phyloP scores from a whole-genome alignment of 2,113 vertebrate genomes.

The Clarias macrocephalus region DNA sequence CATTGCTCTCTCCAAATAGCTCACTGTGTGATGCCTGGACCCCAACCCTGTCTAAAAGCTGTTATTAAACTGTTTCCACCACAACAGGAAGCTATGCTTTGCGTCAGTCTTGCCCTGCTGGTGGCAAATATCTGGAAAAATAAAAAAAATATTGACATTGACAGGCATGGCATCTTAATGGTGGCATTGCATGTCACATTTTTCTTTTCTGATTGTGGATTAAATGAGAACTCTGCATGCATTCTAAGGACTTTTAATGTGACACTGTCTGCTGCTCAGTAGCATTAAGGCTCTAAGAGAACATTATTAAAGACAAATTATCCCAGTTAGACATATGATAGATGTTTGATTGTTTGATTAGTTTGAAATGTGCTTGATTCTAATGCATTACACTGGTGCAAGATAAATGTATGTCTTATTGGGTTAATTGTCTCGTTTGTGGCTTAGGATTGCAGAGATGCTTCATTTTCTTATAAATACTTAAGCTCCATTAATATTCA shows the following conservation, averaged over 20 bases:
- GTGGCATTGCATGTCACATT: constrained; percentile 16
- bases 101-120: constrained; percentile 29
- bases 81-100: constrained; percentile 47
- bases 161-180: constrained; percentile 47
- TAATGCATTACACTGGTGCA: constrained; percentile 26
- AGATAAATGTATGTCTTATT: constrained; percentile 39
- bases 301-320: constrained; percentile 52
- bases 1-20: constrained; percentile 58
- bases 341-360: constrained; percentile 44
- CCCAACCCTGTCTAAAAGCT: constrained; percentile 48
- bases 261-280: constrained; percentile 50
- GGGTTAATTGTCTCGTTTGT: constrained; percentile 35
- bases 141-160: constrained; percentile 50
- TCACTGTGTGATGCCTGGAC: constrained; percentile 43
- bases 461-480: constrained; percentile 28
- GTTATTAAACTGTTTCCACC: constrained; percentile 54
- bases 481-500: constrained; percentile 34
- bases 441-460: neutral
- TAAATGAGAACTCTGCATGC: constrained; percentile 48
- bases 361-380: constrained; percentile 22
- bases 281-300: constrained; percentile 48
- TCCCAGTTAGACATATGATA: constrained; percentile 48
- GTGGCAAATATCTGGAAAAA: constrained; percentile 50
- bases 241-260: constrained; percentile 53
- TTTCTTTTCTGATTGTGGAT: constrained; percentile 49